Percentiles rank a stretch among this genome's conserved stretches.
These are phyloP conservation scores for Tangara arthus DNA, from an alignment of 2,797 vertebrate species.

Conservation along the genomic window DNA sequence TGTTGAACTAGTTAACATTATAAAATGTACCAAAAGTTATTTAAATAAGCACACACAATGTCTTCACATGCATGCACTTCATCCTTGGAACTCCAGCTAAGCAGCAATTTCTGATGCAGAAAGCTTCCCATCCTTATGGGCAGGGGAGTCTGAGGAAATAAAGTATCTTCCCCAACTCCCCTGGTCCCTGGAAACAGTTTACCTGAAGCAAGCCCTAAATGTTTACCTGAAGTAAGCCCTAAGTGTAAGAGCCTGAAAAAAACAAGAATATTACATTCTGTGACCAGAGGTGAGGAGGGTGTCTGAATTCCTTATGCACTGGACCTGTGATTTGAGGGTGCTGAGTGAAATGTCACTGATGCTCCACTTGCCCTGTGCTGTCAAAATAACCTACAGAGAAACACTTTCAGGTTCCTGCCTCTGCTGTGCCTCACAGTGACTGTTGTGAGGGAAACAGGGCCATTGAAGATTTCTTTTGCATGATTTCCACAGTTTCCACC, in stretches of 20 bases:
- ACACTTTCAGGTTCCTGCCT: not conserved
- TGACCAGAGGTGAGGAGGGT: not conserved
- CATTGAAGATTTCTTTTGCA: not conserved
- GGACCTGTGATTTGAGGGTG: not conserved
- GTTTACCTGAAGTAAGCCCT: conserved; percentile 4
- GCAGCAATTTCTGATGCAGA: conserved; percentile 48
- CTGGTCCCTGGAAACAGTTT: not conserved
- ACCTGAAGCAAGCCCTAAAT: not conserved
- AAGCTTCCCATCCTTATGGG: not conserved
- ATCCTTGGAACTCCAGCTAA: conserved; percentile 3
- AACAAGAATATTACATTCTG: not conserved
- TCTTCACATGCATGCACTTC: not conserved
- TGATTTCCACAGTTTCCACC: not conserved
- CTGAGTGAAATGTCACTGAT: not conserved
- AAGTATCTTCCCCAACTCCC: not conserved
- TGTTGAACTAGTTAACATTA: not conserved
- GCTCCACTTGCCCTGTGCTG: not conserved
- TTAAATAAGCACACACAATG: not conserved
- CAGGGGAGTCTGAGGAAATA: not conserved
- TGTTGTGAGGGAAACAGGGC: not conserved
- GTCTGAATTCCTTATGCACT: not conserved
- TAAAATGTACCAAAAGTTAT: conserved; percentile 43
- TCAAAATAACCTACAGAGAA: not conserved
- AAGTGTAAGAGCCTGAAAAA: not conserved
- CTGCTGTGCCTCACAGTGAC: not conserved